phyloP scores from a whole-genome alignment of 2,888 invertebrate species.

The Andrena dorsata region DNA sequence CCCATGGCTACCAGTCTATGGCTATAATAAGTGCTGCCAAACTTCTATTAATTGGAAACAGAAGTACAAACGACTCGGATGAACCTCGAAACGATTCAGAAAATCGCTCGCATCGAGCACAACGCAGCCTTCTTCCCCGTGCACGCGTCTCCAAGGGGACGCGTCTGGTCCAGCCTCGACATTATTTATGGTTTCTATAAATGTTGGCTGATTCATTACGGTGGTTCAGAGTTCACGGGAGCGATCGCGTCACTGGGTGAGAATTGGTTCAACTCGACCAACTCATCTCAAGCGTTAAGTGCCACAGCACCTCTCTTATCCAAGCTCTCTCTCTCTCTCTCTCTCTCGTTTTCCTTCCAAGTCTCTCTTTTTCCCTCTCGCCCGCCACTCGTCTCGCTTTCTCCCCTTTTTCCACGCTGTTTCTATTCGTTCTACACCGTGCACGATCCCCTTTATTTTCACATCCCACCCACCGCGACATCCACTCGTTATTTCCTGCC shows the following conservation, averaged over 20 bases:
- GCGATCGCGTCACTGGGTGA: conserved; percentile 72
- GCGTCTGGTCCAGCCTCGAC: conserved; percentile 15
- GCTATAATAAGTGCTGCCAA: too few species aligned
- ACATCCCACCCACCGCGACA: conserved; percentile 47
- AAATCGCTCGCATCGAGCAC: background rate
- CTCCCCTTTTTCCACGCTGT: conserved; percentile 11
- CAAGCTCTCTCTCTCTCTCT: background rate
- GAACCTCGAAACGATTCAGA: background rate
- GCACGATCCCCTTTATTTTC: conserved; percentile 46
- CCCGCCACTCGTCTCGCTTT: background rate
- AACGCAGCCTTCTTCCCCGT: background rate
- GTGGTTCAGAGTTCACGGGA: conserved; percentile 68
- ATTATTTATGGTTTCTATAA: conserved; percentile 69
- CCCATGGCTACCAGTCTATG: too few species aligned
- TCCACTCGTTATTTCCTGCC: conserved; percentile 30
- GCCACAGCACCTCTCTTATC: conserved; percentile 52
- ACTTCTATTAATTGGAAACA: too few species aligned
- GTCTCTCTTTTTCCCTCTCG: conserved; percentile 1
- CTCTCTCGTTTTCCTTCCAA: conserved; percentile 29
- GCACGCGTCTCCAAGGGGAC: background rate
- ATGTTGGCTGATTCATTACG: conserved; percentile 70
- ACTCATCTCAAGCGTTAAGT: conserved; percentile 66
- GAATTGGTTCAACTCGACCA: conserved; percentile 71
- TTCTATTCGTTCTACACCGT: conserved; percentile 22
- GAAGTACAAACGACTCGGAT: too few species aligned